Evolutionary conservation across 2,888 invertebrate species (phyloP), one percentile per base, ranked within the genome.

Genomic region (Ramazzottius varieornatus): DNA sequence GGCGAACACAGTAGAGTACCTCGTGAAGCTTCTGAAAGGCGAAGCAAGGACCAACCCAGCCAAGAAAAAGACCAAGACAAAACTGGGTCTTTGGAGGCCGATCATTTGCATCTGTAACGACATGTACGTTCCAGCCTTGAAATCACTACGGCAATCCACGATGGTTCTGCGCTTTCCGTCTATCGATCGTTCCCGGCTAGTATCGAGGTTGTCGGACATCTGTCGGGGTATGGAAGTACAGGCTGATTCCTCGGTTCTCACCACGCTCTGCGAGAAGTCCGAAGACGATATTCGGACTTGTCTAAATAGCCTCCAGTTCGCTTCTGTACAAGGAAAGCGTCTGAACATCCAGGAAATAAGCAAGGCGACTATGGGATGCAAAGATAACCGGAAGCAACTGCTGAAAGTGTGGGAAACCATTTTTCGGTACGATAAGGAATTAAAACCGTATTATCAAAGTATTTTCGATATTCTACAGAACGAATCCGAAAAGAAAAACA

Each of bases 21-120:
- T 32, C 32, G 46, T 32, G 29, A 20, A n/a, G 1, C 32, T 33
- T 33, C 24, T 66, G 66, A 32, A 33, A 66, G 33, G 54, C 24
- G 54, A 54, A 29, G 54, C 54, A 8, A 66, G 66, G 46, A 34
- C 64, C 1, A 68, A 67, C 46, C 66, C 46, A 24, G 72, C 71
- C 66, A 74, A 73, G 68, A 73, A 73, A 66, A 72, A 73, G 67
- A 63, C 64, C 20, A 70, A 69, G 32, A 16, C 4, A 24, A 54
- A 54, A 29, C 70, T 68, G 24, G 66, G 72, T 1, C 77, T 93
- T 65, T 82, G 83, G 68, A 79, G 96, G 65, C 96, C 96, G 0
- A 84, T 98, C 34, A 88, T 98, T 69, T 96, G 94, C 73, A 94
- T 96, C 69, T 98, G 96, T 73, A 98, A 98, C 74, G 93, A 96